These are phyloP conservation scores for Bombus vancouverensis DNA, from an alignment of 1,140 invertebrate species.

Conservation along the genomic window DNA sequence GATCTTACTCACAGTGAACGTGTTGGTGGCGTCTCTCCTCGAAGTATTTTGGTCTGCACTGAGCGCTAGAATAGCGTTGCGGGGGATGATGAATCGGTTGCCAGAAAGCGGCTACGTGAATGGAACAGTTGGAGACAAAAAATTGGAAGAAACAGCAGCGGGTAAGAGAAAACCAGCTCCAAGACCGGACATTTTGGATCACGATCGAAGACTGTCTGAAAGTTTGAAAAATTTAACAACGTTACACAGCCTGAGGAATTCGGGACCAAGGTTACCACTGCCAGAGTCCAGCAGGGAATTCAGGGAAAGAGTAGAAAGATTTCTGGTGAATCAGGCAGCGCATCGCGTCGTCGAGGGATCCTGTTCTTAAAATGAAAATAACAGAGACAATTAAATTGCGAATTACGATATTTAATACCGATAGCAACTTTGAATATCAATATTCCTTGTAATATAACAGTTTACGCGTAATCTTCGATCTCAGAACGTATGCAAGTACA, in stretches of 20 bases:
- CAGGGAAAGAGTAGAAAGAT: slow-evolving; percentile 75
- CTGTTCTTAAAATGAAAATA: background rate
- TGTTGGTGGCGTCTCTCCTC: slow-evolving; percentile 84
- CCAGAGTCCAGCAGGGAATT: slow-evolving; percentile 74
- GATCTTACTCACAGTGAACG: slow-evolving; percentile 83
- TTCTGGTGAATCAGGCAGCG: slow-evolving; percentile 72
- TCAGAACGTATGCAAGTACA: background rate
- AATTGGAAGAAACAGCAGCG: background rate
- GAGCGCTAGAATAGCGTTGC: slow-evolving; percentile 84
- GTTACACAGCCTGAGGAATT: slow-evolving; percentile 59
- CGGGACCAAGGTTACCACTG: slow-evolving; percentile 67
- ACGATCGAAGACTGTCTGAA: slow-evolving; percentile 70
- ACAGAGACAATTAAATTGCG: background rate
- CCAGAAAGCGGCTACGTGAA: slow-evolving; percentile 75
- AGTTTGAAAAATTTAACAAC: slow-evolving; percentile 64
- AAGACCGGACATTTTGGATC: slow-evolving; percentile 71
- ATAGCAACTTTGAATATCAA: background rate
- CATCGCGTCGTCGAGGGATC: slow-evolving; percentile 64
- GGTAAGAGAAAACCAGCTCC: slow-evolving; percentile 59
- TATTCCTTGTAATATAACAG: background rate
- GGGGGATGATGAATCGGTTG: slow-evolving; percentile 85
- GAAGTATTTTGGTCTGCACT: slow-evolving; percentile 85
- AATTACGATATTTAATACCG: background rate
- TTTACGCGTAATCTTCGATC: background rate
- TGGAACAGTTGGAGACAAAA: slow-evolving; percentile 10